Conservation (phyloP, 2,113 vertebrate genomes). For the Fukomys damarensis region DNA sequence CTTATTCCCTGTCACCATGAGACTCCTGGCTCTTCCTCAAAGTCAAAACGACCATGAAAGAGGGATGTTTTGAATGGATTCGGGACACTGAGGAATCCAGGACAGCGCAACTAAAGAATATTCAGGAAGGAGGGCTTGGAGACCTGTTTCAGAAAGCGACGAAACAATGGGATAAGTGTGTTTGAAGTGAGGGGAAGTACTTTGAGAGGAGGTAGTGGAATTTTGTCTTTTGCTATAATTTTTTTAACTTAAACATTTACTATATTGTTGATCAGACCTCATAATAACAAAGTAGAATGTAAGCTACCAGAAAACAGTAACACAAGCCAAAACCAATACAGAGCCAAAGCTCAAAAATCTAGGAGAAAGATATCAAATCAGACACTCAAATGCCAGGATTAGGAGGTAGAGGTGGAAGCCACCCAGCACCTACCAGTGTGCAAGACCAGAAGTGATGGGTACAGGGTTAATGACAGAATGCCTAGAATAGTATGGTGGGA, state of each 20-base stretch:
- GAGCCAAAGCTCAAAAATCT: slow-evolving; percentile 52
- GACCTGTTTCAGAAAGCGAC: neutral
- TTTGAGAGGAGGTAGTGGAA: neutral
- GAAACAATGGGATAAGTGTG: neutral
- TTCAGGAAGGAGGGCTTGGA: neutral
- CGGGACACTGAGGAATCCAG: neutral
- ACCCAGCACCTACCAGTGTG: neutral
- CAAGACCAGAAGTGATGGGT: neutral
- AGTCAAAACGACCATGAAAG: neutral
- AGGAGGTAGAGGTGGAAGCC: neutral
- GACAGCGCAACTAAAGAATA: neutral
- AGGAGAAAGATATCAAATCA: slow-evolving; percentile 8
- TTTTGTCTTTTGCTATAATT: neutral
- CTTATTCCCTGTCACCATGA: neutral
- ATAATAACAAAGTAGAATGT: slow-evolving; percentile 5
- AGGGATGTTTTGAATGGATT: neutral
- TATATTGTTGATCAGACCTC: neutral
- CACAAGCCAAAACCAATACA: slow-evolving; percentile 14
- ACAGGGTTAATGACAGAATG: neutral
- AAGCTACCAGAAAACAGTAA: slow-evolving; percentile 45
- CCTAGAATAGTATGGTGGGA: neutral
- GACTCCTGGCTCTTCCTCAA: neutral
- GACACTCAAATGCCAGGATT: slow-evolving; percentile 22
- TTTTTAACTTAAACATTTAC: neutral
- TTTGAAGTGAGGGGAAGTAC: neutral